Evolutionary conservation across 2,888 invertebrate genomes (phyloP).

Genomic region (Mythimna pallens): DNA sequence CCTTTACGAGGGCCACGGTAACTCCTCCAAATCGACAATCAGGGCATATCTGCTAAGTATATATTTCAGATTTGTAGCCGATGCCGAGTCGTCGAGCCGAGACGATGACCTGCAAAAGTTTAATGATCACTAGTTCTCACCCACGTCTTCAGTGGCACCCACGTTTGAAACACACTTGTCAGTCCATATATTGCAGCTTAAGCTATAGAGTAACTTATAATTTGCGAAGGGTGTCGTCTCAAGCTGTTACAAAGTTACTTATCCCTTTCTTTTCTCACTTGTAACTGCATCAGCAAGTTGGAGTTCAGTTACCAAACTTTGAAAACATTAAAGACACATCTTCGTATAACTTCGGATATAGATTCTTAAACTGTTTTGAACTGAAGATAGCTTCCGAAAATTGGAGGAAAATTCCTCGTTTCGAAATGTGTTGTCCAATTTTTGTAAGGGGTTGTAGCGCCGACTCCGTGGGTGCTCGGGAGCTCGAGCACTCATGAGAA

Average conservation of each 20-base stretch:
- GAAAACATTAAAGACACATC: constrained; percentile 12
- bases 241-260: constrained; percentile 22
- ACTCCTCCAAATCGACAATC: too few species aligned
- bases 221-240: not conserved
- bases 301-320: constrained; percentile 5
- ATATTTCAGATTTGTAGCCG: not conserved
- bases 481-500: too few species aligned
- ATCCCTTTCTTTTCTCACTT: not conserved
- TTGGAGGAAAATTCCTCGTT: not conserved
- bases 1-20: too few species aligned
- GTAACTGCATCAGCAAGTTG: constrained; percentile 7
- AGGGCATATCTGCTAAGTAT: too few species aligned
- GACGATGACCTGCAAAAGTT: not conserved
- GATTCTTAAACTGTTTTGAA: constrained; percentile 16
- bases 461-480: too few species aligned
- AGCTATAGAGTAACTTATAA: not conserved
- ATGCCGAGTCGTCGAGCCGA: too few species aligned
- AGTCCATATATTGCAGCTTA: not conserved
- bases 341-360: constrained; percentile 8
- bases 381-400: not conserved
- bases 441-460: too few species aligned
- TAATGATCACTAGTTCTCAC: too few species aligned
- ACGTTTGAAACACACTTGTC: not conserved
- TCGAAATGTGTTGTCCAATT: not conserved
- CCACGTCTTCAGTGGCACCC: not conserved